These are phyloP conservation scores for Clinocottus analis DNA, from an alignment of 2,113 vertebrate genomes.

Conservation along the genomic window DNA sequence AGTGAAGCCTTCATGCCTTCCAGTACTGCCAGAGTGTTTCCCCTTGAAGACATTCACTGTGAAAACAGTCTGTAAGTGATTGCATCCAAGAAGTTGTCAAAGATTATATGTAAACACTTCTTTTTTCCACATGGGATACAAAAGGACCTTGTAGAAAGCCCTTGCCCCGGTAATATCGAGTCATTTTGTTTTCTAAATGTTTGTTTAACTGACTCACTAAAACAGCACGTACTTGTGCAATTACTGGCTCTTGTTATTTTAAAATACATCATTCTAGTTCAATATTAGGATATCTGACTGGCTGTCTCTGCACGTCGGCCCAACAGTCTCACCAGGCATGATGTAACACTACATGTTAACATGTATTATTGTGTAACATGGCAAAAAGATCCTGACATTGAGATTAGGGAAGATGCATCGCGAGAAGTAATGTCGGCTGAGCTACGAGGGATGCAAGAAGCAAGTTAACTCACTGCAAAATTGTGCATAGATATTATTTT, in stretches of 20 bases:
- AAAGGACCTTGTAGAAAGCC: slow-evolving; percentile 16
- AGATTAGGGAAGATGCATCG: too few relatives aligned
- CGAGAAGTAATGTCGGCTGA: too few relatives aligned
- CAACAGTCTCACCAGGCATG: background rate
- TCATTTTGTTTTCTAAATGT: slow-evolving; percentile 16
- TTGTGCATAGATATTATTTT: too few relatives aligned
- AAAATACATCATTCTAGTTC: slow-evolving; percentile 20
- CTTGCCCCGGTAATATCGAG: background rate
- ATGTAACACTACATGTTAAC: background rate
- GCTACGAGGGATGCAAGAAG: too few relatives aligned
- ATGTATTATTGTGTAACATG: too few relatives aligned
- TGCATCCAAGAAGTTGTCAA: slow-evolving; percentile 47
- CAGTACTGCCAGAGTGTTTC: slow-evolving; percentile 7
- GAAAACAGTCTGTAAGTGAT: slow-evolving; percentile 45
- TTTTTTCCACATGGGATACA: slow-evolving; percentile 17
- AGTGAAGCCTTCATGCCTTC: slow-evolving; percentile 1
- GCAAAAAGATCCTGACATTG: too few relatives aligned
- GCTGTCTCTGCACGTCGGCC: background rate
- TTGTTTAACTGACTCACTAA: slow-evolving; percentile 23
- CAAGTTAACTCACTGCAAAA: too few relatives aligned
- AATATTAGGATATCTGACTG: slow-evolving; percentile 1
- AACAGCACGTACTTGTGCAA: background rate
- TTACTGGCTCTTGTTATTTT: slow-evolving; percentile 17
- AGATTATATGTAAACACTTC: slow-evolving; percentile 34
- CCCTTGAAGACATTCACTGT: slow-evolving; percentile 8